These are phyloP conservation scores for Dioctria rufipes DNA, from an alignment of 2,888 invertebrate genomes.

Conservation along the genomic window DNA sequence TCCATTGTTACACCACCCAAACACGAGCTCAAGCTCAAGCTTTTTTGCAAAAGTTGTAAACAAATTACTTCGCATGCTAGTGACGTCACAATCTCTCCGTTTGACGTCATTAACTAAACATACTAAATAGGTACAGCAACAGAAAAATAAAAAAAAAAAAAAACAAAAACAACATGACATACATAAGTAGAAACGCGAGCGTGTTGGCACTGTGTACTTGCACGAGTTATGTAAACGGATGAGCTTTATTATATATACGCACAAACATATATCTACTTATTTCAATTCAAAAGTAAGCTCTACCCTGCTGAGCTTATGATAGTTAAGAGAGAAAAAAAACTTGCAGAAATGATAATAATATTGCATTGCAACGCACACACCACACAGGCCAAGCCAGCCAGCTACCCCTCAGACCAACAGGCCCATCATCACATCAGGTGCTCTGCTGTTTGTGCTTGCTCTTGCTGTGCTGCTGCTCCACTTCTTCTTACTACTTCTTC, in stretches of 20 bases:
- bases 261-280: background rate
- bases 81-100: conserved; percentile 30
- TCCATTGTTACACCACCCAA: conserved; percentile 47
- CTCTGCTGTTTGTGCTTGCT: no score
- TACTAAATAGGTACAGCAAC: background rate
- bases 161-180: conserved; percentile 4
- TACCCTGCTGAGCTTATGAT: background rate
- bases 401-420: no score
- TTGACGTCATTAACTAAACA: conserved; percentile 39
- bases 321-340: no score
- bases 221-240: background rate
- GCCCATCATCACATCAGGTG: no score
- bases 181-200: background rate
- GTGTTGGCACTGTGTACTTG: conserved; percentile 8
- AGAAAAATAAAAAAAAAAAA: background rate
- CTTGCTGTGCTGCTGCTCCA: no score
- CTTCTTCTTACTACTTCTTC: no score
- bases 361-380: conserved; percentile 8
- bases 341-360: background rate
- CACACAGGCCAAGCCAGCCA: background rate
- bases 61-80: conserved; percentile 37
- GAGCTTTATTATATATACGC: background rate
- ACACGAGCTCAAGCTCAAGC: conserved; percentile 38
- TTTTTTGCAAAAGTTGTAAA: conserved; percentile 36
- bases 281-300: background rate